Base-by-base conservation (phyloP, 2,113 vertebrate genomes). In the Spermophilus dauricus region DNA sequence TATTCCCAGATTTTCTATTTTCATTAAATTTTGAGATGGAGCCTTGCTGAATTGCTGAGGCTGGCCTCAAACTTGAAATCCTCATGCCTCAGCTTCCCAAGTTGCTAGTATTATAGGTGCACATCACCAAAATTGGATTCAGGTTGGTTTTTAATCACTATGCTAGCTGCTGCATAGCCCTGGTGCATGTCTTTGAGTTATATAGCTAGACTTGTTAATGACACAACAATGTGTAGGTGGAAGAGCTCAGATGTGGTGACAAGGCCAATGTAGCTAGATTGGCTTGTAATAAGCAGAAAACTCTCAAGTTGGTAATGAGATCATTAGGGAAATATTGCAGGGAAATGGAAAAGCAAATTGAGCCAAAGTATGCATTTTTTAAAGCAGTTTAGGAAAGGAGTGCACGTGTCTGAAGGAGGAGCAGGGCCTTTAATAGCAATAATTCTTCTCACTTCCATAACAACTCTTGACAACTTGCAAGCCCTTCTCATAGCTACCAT, bases 111-210 rank as follows among this genome's bases (percentile, higher is more conserved):
- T n/a, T 70, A 70, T 16, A 70, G 67, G 34, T n/a, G 34, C 34
- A 16, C 17, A n/a, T 32, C 34, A n/a, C 34, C 34, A 70, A 14
- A n/a, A 14, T 13, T n/a, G 34, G 32, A 26, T n/a, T 30, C 67
- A 70, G 89, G 70, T n/a, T 96, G 75, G n/a, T 86, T 93, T 96
- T 96, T 72, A 51, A 96, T 96, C 96, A 95, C 32, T 82, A 67
- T 89, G 30, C 61, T 85, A 65, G 37, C 91, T 94, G 51, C n/a
- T 91, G 37, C 73, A 95, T 22, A 96, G 53, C 65, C 48, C 45
- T 88, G 81, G 73, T 53, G 93, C 42, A 96, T 97, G 82, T 88
- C 45, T 95, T 95, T 92, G 78, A 85, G 61, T 78, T 95, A 93
- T 84, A 11, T 89, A 91, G 51, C 91, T 95, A 70, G 67, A 91